These are phyloP conservation scores for Steinernema carpocapsae DNA, from an alignment of 2,888 invertebrate genomes.

Conservation along the genomic window DNA sequence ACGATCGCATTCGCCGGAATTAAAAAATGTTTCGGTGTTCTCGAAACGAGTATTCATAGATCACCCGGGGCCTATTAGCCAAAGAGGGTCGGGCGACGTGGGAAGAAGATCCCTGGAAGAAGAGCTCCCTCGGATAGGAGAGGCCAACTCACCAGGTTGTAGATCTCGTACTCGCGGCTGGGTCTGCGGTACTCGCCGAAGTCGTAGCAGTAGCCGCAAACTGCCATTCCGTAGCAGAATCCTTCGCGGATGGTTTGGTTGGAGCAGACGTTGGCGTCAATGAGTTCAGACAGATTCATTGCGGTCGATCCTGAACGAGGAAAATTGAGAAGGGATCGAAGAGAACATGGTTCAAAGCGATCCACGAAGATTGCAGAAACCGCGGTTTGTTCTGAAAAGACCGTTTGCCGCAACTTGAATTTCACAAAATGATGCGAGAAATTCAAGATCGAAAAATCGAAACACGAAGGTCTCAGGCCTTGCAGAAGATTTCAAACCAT, in stretches of 20 bases:
- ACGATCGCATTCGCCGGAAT: neutral
- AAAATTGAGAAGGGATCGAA: neutral
- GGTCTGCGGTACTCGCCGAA: constrained; percentile 51
- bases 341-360: neutral
- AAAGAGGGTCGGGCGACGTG: constrained; percentile 33
- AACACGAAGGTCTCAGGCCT: too few relatives aligned
- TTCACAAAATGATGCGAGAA: too few relatives aligned
- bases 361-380: too few relatives aligned
- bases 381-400: too few relatives aligned
- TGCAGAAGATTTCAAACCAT: too few relatives aligned
- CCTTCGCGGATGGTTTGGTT: constrained; percentile 31
- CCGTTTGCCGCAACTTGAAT: too few relatives aligned
- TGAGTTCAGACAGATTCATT: constrained; percentile 21
- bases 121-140: neutral
- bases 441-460: too few relatives aligned
- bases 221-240: constrained; percentile 52
- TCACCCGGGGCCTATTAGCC: neutral
- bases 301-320: too few relatives aligned
- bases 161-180: constrained; percentile 55
- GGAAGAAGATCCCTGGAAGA: constrained; percentile 29
- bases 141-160: constrained; percentile 53
- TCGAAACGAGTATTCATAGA: neutral
- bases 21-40: constrained; percentile 20
- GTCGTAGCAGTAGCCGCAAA: constrained; percentile 64
- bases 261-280: constrained; percentile 13